Percentiles rank a stretch among this genome's conserved stretches.
These are phyloP conservation scores for Drosophila neotestacea DNA, from an alignment of 2,888 invertebrate species.

Conservation along the genomic window DNA sequence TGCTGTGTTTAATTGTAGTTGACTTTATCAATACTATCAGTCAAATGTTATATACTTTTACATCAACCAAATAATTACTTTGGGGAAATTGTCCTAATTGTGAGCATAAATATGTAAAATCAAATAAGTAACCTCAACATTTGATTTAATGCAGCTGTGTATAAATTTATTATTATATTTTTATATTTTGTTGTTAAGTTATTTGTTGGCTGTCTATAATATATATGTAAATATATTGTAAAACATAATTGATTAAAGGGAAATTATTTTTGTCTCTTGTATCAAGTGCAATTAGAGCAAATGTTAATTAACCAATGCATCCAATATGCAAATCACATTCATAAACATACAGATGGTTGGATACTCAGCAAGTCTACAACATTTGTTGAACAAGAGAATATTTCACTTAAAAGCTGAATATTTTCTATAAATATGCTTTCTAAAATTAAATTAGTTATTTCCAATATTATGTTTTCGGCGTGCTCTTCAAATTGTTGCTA, in stretches of 20 bases:
- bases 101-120: no score
- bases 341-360: not conserved
- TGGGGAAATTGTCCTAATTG: no score
- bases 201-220: not conserved
- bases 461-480: no score
- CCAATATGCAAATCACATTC: conserved; percentile 7
- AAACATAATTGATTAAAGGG: not conserved
- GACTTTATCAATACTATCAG: no score
- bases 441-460: no score
- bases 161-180: not conserved
- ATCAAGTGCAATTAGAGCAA: conserved; percentile 33
- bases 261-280: conserved; percentile 2
- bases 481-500: no score
- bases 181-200: not conserved
- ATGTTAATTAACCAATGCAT: conserved; percentile 25
- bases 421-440: no score
- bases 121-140: not conserved
- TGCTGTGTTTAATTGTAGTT: no score
- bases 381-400: no score
- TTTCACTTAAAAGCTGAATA: no score
- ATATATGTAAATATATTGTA: not conserved
- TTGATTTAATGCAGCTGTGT: not conserved
- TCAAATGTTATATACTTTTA: no score
- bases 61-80: no score
- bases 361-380: conserved; percentile 8